Base-by-base conservation (phyloP, 2,797 vertebrate genomes). In the Glossophaga mutica region DNA sequence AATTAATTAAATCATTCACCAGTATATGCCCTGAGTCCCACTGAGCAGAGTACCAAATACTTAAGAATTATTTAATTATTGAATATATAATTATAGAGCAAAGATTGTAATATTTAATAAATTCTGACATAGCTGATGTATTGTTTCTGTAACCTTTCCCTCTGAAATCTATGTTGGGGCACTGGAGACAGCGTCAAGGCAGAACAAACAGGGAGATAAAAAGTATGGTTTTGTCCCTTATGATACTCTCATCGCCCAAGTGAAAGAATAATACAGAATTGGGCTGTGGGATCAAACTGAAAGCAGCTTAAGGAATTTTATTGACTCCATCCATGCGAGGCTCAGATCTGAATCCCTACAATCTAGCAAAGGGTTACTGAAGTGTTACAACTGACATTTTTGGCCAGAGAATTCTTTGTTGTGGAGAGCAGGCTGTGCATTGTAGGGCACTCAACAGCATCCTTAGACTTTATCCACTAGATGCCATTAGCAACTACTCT, bases 1-100 rank as follows among this genome's bases (percentile, higher is more conserved):
- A 96, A 90, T 76, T 89, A 94, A 87, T 55, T 50, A 92, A 82
- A 87, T 77, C 59, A 87, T 70, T 95, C 39, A 50, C 68, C 6
- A 62, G 16, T 39, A 22, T 37, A 52, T 37, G 57, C 50, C 19
- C 14, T 46, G 37, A 95, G 9, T 73, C 79, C 6, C 39, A 81
- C 18, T 87, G 29, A 46, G 57, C 24, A 0, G 26, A 87, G 26
- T 12, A 87, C 1, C 39, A 95, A 91, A 79, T 73, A 90, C 29
- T 39, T 55, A 94, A 73, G 50, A 77, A 44, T 71, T 77, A 46
- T 48, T 81, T 52, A 46, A 34, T 82, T 89, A 76, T 0, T 83
- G 57, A 67, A 83, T 46, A 76, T 44, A 32, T 79, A 96, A 84
- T 62, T 77, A 55, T 1, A 74, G 52, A 94, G 55, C 29, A 78